Evolutionary conservation across 2,888 invertebrate species (phyloP).

Genomic region (Mimachlamys varia): DNA sequence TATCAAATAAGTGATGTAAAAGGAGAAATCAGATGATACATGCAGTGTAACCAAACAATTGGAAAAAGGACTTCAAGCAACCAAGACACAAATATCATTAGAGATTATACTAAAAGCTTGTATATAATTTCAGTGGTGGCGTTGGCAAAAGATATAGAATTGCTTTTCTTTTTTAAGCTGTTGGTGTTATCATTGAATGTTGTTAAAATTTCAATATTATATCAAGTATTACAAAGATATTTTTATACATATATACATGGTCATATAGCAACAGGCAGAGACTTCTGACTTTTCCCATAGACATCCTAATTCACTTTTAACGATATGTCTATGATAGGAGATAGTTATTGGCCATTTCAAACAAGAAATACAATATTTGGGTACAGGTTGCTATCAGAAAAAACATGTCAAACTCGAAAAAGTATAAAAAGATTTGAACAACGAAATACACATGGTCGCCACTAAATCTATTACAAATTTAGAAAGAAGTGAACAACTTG

Average conservation of each 20-base stretch:
- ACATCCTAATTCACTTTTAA: too few species aligned
- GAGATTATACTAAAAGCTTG: neutral
- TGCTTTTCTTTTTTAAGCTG: too few species aligned
- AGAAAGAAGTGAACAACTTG: neutral
- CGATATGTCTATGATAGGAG: too few species aligned
- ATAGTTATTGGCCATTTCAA: too few species aligned
- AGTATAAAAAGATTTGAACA: slow-evolving; percentile 10
- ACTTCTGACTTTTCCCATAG: too few species aligned
- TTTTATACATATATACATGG: too few species aligned
- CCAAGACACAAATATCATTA: neutral
- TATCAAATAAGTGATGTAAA: neutral
- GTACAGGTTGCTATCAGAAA: neutral
- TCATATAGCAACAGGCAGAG: too few species aligned
- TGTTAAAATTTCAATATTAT: too few species aligned
- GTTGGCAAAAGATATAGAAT: too few species aligned
- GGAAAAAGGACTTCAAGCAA: neutral
- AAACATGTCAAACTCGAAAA: neutral
- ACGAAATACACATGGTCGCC: neutral
- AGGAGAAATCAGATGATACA: neutral
- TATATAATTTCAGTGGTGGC: too few species aligned
- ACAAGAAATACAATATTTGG: neutral
- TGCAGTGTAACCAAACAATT: neutral
- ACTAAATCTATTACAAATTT: neutral
- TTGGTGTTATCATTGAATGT: too few species aligned
- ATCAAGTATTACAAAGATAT: too few species aligned